phyloP scores from a whole-genome alignment of 2,113 vertebrate species.

The Anoplopoma fimbria region DNA sequence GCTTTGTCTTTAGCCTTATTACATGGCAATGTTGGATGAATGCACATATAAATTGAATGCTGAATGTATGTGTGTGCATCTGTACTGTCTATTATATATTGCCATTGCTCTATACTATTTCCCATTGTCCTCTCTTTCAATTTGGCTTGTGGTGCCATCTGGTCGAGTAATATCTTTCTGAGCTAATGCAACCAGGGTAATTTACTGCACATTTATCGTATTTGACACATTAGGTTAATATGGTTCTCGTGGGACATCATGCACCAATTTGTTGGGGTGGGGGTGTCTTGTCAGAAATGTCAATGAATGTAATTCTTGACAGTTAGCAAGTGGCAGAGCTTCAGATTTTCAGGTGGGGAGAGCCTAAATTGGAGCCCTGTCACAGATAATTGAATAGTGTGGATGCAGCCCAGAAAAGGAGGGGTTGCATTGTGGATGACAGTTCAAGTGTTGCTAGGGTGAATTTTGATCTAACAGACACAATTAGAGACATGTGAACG shows the following conservation, averaged over 20 bases:
- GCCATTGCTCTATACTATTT: slow-evolving; percentile 3
- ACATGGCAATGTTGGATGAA: not conserved
- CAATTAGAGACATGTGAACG: slow-evolving; percentile 47
- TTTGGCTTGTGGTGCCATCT: not conserved
- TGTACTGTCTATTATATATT: not conserved
- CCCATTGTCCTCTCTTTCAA: not conserved
- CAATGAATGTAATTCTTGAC: not conserved
- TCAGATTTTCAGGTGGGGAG: slow-evolving; percentile 2
- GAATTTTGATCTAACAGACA: slow-evolving; percentile 31
- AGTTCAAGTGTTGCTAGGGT: slow-evolving; percentile 13
- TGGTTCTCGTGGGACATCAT: not conserved
- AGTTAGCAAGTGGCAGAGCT: slow-evolving; percentile 4
- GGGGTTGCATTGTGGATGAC: not conserved
- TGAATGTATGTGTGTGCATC: not conserved
- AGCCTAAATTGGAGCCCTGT: slow-evolving; percentile 25
- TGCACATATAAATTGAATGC: slow-evolving; percentile 14
- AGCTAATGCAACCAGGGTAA: not conserved
- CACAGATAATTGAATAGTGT: not conserved
- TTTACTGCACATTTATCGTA: not conserved
- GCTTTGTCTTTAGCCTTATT: slow-evolving; percentile 15
- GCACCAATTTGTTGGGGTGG: not conserved
- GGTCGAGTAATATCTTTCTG: slow-evolving; percentile 11
- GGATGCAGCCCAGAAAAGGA: not conserved
- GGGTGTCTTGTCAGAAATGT: not conserved
- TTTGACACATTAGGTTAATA: slow-evolving; percentile 2